A percentile compares a stretch with the other conserved stretches of the same genome.
phyloP scores from a whole-genome alignment of 1,140 invertebrate species.

The Tetranychus urticae region DNA sequence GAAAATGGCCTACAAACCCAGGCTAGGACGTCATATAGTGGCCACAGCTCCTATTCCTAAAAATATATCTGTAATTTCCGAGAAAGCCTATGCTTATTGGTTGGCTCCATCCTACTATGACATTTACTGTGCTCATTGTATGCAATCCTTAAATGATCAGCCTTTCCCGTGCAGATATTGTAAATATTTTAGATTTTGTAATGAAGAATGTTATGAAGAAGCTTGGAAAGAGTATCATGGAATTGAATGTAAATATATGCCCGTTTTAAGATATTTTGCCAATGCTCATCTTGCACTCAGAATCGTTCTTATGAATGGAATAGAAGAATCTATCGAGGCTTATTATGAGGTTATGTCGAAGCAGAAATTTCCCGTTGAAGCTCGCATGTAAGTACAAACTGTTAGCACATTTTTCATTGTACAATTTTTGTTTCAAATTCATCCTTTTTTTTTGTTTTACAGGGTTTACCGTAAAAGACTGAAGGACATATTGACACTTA shows the following conservation, averaged over 20 bases:
- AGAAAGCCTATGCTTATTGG: neutral
- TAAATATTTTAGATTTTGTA: neutral
- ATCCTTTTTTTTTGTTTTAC: too few species aligned
- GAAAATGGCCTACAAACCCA: too few species aligned
- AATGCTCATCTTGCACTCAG: neutral
- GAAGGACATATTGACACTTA: too few species aligned
- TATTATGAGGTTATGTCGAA: neutral
- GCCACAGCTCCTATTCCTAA: too few species aligned
- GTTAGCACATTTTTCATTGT: neutral
- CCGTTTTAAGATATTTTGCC: neutral
- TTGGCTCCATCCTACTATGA: neutral
- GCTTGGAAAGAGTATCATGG: neutral
- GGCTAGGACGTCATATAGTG: too few species aligned
- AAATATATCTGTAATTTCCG: neutral
- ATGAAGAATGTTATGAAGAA: neutral
- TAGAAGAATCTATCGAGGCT: neutral
- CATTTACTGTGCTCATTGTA: neutral
- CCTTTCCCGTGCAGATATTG: neutral
- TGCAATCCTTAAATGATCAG: neutral
- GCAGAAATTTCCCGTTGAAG: neutral
- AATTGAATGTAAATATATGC: neutral
- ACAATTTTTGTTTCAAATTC: neutral
- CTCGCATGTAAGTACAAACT: neutral
- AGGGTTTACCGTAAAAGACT: too few species aligned
- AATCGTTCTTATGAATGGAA: neutral